phyloP scores from a whole-genome alignment of 2,113 vertebrate genomes.

The Gracilinanus agilis region DNA sequence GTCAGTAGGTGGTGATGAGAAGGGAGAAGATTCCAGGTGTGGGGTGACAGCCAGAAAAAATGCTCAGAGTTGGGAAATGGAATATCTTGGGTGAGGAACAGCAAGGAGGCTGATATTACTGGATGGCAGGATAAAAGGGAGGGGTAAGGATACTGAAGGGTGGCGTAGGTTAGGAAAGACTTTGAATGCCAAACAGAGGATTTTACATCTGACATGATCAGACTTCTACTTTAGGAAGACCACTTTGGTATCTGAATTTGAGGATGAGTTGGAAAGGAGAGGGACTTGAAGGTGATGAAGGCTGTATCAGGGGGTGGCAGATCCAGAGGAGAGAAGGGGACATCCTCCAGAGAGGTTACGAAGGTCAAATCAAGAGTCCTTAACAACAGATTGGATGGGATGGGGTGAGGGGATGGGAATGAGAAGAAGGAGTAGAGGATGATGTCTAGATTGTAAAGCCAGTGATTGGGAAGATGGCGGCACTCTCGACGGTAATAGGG shows the following conservation, averaged over 20 bases:
- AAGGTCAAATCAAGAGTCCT: neutral
- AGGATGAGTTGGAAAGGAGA: neutral
- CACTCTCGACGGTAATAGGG: neutral
- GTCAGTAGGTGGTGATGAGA: no score
- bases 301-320: neutral
- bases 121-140: no score
- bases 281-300: neutral
- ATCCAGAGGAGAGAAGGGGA: neutral
- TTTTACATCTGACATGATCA: no score
- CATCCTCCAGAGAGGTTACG: neutral
- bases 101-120: no score
- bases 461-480: neutral
- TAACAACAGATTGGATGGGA: neutral
- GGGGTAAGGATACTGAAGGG: no score
- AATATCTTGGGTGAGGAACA: no score
- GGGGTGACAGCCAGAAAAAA: neutral
- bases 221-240: neutral
- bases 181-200: no score
- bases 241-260: neutral
- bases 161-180: no score
- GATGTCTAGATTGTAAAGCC: neutral
- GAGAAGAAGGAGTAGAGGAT: neutral
- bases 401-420: neutral
- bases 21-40: neutral
- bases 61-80: neutral